Base-by-base conservation (phyloP, 2,797 vertebrate genomes). In the Eidolon dupreanum region DNA sequence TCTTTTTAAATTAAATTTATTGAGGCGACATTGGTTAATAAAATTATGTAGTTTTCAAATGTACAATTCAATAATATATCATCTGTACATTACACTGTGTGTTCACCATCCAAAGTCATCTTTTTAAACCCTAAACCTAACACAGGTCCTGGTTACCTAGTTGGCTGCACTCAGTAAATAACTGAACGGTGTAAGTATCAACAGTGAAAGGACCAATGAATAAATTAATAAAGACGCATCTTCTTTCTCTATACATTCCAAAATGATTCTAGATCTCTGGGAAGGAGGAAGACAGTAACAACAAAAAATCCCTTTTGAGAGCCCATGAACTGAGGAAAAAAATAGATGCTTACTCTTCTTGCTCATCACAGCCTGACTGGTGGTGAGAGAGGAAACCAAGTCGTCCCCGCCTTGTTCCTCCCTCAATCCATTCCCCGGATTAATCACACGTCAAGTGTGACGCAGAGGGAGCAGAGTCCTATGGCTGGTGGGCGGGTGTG, bases 171-270 rank as follows among this genome's bases (percentile, higher is more conserved):
- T 43, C 57, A 33, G 22, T n/a, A 49, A 53, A 89, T 55, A 79
- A 6, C 55, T 8, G 6, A 53, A 57, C 4, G 28, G 20, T 8
- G 0, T 26, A 17, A 15, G 20, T 51, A 66, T 38, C 49, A 71
- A 65, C 10, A 90, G 15, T 20, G 15, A 87, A 26, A 36, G 16
- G 63, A 85, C 43, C 70, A 88, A 92, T 22, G 17, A 73, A 33
- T 31, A 87, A 63, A 38, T 17, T 26, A 83, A 71, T 2, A 10
- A 57, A 33, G 5, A 88, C 4, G 31, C 28, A 3, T 36, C 57
- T 90, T 78, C 70, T 85, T 81, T 79, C 82, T 66, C 4, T 65
- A 73, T 57, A 38, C 38, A 95, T 82, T 93, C 68, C 90, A 24
- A 88, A 90, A 55, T 59, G 31, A 70, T 46, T 85, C 81, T 43